Conservation (phyloP, 2,113 vertebrate genomes). For the Ia io region DNA sequence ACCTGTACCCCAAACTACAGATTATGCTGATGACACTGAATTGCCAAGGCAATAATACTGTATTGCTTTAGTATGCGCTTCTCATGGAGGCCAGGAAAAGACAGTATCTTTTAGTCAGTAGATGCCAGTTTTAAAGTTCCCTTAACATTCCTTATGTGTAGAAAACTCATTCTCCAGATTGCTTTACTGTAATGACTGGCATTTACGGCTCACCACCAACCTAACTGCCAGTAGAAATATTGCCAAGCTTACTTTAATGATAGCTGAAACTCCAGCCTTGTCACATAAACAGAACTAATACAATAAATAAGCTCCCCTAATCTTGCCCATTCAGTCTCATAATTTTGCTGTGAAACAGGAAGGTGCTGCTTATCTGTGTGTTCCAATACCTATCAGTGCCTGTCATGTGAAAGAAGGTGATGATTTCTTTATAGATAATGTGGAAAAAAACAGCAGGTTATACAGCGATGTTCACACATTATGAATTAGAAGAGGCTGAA, state of each 20-base stretch:
- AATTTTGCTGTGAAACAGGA: not conserved
- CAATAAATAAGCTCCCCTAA: not conserved
- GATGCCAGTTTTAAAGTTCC: conserved; percentile 21
- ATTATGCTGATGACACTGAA: not conserved
- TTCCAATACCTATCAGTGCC: not conserved
- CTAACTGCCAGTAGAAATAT: conserved; percentile 33
- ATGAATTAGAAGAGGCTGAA: conserved; percentile 32
- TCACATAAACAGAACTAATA: not conserved
- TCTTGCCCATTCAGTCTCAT: not conserved
- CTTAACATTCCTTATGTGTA: conserved; percentile 3
- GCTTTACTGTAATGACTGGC: conserved; percentile 41
- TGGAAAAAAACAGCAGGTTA: not conserved
- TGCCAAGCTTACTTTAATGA: not conserved
- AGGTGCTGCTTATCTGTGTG: conserved; percentile 9
- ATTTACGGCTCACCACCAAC: conserved; percentile 34
- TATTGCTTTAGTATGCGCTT: not conserved
- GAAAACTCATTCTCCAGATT: conserved; percentile 46
- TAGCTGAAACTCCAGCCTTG: not conserved
- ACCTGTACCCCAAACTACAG: not conserved
- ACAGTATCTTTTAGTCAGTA: conserved; percentile 31
- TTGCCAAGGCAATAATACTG: not conserved
- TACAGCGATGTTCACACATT: conserved; percentile 10
- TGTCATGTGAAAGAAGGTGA: not conserved
- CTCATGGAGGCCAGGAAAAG: not conserved
- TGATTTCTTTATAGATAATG: conserved; percentile 23